Percentiles rank a stretch among this genome's conserved stretches.
Conservation (phyloP, 2,113 vertebrate species). For the Cercocebus atys region DNA sequence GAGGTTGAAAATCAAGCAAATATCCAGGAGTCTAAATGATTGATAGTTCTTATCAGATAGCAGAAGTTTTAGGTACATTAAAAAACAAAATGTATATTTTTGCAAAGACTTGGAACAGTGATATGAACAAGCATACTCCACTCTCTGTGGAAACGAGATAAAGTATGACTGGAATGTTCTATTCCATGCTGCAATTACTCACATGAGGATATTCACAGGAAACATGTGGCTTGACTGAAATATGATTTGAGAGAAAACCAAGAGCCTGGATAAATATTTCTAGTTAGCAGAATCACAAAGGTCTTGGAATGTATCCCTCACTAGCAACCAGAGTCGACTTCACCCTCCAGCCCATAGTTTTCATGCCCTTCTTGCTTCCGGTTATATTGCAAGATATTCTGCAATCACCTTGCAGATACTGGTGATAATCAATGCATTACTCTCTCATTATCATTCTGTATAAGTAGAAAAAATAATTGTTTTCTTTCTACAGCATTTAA, state of each 20-base stretch:
- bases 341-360: neutral
- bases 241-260: slow-evolving; percentile 35
- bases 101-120: neutral
- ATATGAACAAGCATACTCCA: neutral
- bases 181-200: neutral
- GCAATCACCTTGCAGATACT: neutral
- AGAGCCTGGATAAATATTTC: neutral
- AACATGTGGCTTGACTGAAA: slow-evolving; percentile 1
- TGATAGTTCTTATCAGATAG: neutral
- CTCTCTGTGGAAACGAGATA: neutral
- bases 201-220: slow-evolving; percentile 16
- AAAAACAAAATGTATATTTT: neutral
- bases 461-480: neutral
- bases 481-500: neutral
- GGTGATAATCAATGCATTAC: neutral
- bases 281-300: neutral
- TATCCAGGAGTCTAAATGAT: neutral
- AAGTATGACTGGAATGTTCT: slow-evolving; percentile 25
- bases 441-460: neutral
- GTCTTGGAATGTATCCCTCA: neutral
- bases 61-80: neutral
- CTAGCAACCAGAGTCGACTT: neutral
- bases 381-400: neutral
- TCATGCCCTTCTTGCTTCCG: neutral
- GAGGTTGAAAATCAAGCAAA: neutral